phyloP scores from a whole-genome alignment of 2,797 vertebrate genomes.

The Sphaeramia orbicularis region DNA sequence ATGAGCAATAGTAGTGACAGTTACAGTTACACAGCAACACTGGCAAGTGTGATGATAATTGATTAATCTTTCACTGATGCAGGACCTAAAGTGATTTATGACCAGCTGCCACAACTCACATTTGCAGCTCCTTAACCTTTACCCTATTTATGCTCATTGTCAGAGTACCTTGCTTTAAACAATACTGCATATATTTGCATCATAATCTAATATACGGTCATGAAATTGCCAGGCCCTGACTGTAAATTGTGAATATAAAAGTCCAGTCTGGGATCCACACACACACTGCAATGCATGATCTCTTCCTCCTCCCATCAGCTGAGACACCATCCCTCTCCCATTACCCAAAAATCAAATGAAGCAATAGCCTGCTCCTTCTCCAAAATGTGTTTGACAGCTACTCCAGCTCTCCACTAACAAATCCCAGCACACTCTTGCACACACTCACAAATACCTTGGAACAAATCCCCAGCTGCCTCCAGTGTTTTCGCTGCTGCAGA shows the following conservation, averaged over 20 bases:
- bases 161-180: too few species aligned
- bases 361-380: slow-evolving; percentile 36
- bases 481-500: slow-evolving; percentile 31
- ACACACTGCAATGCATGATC: background rate
- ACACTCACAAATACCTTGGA: slow-evolving; percentile 35
- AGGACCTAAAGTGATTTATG: too few species aligned
- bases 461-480: slow-evolving; percentile 38
- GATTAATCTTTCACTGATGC: too few species aligned
- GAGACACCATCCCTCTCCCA: background rate
- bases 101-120: too few species aligned
- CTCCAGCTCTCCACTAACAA: slow-evolving; percentile 44
- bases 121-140: too few species aligned
- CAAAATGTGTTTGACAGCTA: slow-evolving; percentile 65
- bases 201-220: too few species aligned
- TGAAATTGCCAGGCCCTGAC: background rate
- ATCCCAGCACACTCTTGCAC: slow-evolving; percentile 32
- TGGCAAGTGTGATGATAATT: too few species aligned
- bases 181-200: too few species aligned
- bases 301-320: slow-evolving; percentile 8
- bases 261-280: too few species aligned
- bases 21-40: too few species aligned
- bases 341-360: slow-evolving; percentile 42
- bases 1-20: too few species aligned
- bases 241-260: slow-evolving; percentile 8
- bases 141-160: too few species aligned